Conservation (phyloP, 2,113 vertebrate species). For the Forbesichthys agassizii region DNA sequence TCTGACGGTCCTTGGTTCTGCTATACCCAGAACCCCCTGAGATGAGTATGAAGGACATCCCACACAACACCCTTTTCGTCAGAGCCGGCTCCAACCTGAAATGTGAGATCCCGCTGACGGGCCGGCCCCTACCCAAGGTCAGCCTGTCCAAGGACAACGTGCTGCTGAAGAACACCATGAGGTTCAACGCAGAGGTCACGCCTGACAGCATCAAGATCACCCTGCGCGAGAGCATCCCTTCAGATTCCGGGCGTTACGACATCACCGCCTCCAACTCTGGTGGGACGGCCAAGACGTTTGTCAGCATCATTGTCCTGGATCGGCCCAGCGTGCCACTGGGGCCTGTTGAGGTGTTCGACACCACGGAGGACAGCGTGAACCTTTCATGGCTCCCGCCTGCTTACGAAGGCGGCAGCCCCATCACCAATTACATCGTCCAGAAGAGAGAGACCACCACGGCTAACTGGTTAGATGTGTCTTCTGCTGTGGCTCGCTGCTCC, state of each 20-base stretch:
- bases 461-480: constrained; percentile 93
- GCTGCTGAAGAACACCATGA: constrained; percentile 89
- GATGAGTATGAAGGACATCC: constrained; percentile 91
- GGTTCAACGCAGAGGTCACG: constrained; percentile 93
- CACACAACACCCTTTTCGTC: constrained; percentile 90
- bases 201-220: constrained; percentile 89
- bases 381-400: constrained; percentile 91
- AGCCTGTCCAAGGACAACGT: constrained; percentile 86
- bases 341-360: constrained; percentile 86
- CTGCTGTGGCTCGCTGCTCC: constrained; percentile 89
- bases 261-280: constrained; percentile 93
- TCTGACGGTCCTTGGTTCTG: background rate
- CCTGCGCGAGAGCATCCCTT: constrained; percentile 89
- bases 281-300: constrained; percentile 90
- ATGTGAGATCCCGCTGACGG: constrained; percentile 92
- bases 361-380: constrained; percentile 89
- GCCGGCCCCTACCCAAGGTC: constrained; percentile 91
- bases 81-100: constrained; percentile 94
- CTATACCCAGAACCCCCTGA: constrained; percentile 88
- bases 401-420: constrained; percentile 95
- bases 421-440: constrained; percentile 95
- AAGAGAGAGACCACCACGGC: constrained; percentile 95
- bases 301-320: constrained; percentile 92
- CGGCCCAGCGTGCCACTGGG: constrained; percentile 90
- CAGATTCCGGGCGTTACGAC: constrained; percentile 91